Evolutionary conservation across 2,888 invertebrate species (phyloP).

Genomic region (Lysandra coridon): DNA sequence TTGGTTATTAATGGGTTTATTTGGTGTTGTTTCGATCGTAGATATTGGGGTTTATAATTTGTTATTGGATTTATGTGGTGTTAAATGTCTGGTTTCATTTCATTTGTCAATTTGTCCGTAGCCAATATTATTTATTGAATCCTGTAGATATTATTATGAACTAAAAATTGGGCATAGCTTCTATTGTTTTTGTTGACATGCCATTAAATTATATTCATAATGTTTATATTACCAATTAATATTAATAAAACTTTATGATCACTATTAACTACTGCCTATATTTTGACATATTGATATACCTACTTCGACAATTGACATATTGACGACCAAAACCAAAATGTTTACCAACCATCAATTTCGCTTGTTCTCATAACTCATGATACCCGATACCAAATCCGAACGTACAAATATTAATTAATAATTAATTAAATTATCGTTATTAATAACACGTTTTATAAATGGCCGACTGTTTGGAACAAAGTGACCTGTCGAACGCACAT

Average conservation of each 20-base stretch:
- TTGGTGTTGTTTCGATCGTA: neutral
- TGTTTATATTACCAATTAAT: too few relatives aligned
- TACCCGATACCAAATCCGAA: conserved; percentile 15
- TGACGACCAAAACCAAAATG: neutral
- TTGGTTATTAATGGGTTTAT: conserved; percentile 26
- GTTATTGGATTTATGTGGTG: neutral
- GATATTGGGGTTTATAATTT: neutral
- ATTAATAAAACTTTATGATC: neutral
- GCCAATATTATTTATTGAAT: neutral
- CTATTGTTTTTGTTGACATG: too few relatives aligned
- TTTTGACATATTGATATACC: too few relatives aligned
- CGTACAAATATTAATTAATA: conserved; percentile 13
- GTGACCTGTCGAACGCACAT: conserved; percentile 41
- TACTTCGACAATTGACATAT: neutral
- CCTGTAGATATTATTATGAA: neutral
- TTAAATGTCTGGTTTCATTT: neutral
- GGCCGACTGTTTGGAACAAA: neutral
- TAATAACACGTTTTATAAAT: conserved; percentile 28
- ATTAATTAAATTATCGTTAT: conserved; percentile 29
- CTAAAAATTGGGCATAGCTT: too few relatives aligned
- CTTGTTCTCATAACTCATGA: neutral
- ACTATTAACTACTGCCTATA: neutral
- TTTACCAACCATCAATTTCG: neutral
- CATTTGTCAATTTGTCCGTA: neutral
- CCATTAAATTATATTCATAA: too few relatives aligned